phyloP scores from a whole-genome alignment of 2,113 vertebrate genomes.

The Cryptomyrus ogoouensis region DNA sequence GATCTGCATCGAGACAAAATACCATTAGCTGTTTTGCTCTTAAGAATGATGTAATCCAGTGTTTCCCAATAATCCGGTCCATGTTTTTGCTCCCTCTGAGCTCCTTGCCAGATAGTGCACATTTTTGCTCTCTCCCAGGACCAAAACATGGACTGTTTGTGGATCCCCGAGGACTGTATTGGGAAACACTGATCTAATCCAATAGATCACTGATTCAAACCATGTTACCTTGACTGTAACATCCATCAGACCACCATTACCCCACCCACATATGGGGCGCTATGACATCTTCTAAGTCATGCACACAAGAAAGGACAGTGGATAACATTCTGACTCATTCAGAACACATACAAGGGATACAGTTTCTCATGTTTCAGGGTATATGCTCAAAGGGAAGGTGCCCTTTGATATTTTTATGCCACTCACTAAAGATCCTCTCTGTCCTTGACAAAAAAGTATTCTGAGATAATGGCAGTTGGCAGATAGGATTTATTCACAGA shows the following conservation, averaged over 20 bases:
- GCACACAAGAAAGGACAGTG: not conserved
- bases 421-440: not conserved
- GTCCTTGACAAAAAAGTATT: not conserved
- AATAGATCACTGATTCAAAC: not conserved
- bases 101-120: not conserved
- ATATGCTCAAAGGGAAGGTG: not conserved
- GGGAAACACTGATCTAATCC: not conserved
- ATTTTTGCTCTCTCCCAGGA: too few relatives aligned
- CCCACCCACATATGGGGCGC: not conserved
- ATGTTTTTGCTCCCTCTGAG: not conserved
- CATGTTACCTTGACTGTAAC: not conserved
- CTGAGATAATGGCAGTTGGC: not conserved
- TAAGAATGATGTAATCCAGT: not conserved
- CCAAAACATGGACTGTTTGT: not conserved
- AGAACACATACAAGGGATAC: not conserved
- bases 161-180: not conserved
- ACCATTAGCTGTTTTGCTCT: not conserved
- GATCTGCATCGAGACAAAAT: constrained; percentile 61
- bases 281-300: not conserved
- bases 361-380: not conserved
- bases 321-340: not conserved
- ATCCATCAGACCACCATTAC: not conserved
- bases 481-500: not conserved
- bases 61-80: not conserved
- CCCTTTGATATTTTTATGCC: not conserved